Evolutionary conservation across 2,113 vertebrate species (phyloP), one percentile per base, ranked within the genome.

Genomic region (Microcebus griseorufus): DNA sequence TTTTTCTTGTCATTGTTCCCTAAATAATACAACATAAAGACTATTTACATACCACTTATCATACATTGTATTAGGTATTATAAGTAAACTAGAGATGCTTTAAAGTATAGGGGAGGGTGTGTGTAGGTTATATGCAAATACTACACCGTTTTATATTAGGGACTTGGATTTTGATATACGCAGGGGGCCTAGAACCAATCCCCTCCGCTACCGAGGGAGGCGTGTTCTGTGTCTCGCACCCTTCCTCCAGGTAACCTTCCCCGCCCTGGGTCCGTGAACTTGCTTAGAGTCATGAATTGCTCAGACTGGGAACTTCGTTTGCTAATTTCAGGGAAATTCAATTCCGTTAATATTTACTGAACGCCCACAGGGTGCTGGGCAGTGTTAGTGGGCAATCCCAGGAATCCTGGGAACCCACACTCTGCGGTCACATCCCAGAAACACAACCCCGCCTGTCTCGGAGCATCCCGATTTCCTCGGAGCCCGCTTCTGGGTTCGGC

Each of bases 271-370:
- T 48, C 42, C 23, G 16, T 60, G 48, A 81, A 64, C 96, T 79
- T 95, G 65, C 6, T 83, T 92, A 39, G 93, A 92, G 48, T 75
- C 79, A 72, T 27, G 51, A 78, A 62, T 60, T 85, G 82, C 82
- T 96, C 73, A 78, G 69, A 75, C 2, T 3, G 93, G 51, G 45
- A 80, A 82, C 64, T 92, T 94, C 34, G 92, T 62, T 89, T 83
- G 78, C 69, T 92, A 62, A 94, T 91, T 96, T 96, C n/a, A 3
- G 91, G 32, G 69, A 92, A 98, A 92, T 42, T 34, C 55, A 87
- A 29, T 95, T 93, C 78, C 80, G 81, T 95, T 78, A 87, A 29
- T 90, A 95, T 97, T 97, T 95, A 76, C 88, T 73, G 95, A 87
- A 84, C 5, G 10, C 23, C 90, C 94, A 70, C 86, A 65, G 55